These are phyloP conservation scores for Notolabrus celidotus DNA, from an alignment of 2,797 vertebrate genomes.

Conservation along the genomic window DNA sequence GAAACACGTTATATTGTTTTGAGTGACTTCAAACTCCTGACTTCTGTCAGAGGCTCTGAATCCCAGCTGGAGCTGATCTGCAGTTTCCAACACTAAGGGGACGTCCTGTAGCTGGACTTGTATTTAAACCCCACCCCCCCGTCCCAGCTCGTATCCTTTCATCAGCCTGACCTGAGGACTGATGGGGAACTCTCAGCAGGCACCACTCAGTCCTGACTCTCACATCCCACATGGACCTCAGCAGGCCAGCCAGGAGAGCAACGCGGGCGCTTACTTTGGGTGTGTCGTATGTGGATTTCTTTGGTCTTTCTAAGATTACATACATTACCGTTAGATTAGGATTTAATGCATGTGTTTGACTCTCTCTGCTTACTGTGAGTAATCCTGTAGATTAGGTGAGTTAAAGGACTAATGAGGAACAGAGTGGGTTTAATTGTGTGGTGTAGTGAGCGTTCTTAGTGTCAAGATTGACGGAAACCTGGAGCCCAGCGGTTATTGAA, in stretches of 20 bases:
- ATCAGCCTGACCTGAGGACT: conserved; percentile 28
- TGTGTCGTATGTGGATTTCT: conserved; percentile 52
- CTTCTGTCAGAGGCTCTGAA: conserved; percentile 24
- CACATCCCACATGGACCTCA: conserved; percentile 45
- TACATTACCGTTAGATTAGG: conserved; percentile 21
- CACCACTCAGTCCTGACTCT: conserved; percentile 17
- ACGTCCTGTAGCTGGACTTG: too few relatives aligned
- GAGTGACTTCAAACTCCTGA: not conserved
- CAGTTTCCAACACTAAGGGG: conserved; percentile 15
- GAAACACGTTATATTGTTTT: too few relatives aligned
- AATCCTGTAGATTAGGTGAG: conserved; percentile 24
- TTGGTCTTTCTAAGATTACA: conserved; percentile 30
- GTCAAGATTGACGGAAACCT: not conserved
- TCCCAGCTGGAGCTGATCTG: conserved; percentile 35
- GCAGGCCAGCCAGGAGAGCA: conserved; percentile 38
- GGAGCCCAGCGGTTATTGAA: not conserved
- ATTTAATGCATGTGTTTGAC: conserved; percentile 12
- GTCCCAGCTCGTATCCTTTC: conserved; percentile 22
- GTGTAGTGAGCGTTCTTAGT: not conserved
- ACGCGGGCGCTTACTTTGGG: conserved; percentile 54
- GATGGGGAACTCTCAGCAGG: conserved; percentile 51
- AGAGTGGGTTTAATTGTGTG: not conserved
- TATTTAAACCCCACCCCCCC: conserved; percentile 64
- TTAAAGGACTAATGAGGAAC: not conserved
- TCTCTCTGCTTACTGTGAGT: conserved; percentile 22